These are phyloP conservation scores for Ellobium chinense DNA, from an alignment of 2,888 invertebrate genomes.

Conservation along the genomic window DNA sequence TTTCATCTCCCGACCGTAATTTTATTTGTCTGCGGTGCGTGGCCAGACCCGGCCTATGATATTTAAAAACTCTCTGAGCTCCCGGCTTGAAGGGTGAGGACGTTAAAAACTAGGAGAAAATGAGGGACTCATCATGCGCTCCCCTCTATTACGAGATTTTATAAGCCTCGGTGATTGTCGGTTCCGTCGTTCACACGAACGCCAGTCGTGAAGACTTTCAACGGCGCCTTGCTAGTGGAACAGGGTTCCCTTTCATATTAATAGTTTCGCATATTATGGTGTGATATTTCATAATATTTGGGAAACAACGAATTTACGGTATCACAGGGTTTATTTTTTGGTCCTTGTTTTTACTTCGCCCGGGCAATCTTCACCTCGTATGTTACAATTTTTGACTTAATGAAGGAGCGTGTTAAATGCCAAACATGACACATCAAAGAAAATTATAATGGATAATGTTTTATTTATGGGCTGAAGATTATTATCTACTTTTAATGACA, in stretches of 20 bases:
- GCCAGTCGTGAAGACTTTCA: background rate
- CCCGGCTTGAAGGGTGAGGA: background rate
- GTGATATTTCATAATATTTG: background rate
- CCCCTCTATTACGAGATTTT: no score
- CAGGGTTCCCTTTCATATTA: background rate
- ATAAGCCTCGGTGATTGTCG: background rate
- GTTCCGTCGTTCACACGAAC: no score
- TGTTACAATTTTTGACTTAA: no score
- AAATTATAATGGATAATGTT: slow-evolving; percentile 13
- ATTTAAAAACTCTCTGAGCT: background rate
- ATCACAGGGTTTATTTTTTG: no score
- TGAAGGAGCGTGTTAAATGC: background rate
- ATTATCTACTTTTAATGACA: background rate
- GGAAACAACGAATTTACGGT: background rate
- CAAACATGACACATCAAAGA: slow-evolving; percentile 19
- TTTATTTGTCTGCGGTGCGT: slow-evolving; percentile 1
- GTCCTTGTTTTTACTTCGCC: no score
- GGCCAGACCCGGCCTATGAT: background rate
- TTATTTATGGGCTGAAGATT: background rate
- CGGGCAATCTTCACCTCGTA: no score
- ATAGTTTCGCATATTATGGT: background rate
- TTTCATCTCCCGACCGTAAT: background rate
- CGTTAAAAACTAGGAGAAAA: background rate
- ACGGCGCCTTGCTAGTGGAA: background rate
- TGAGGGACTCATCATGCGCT: background rate